phyloP scores from a whole-genome alignment of 2,113 vertebrate genomes.

The Calidris pugnax region DNA sequence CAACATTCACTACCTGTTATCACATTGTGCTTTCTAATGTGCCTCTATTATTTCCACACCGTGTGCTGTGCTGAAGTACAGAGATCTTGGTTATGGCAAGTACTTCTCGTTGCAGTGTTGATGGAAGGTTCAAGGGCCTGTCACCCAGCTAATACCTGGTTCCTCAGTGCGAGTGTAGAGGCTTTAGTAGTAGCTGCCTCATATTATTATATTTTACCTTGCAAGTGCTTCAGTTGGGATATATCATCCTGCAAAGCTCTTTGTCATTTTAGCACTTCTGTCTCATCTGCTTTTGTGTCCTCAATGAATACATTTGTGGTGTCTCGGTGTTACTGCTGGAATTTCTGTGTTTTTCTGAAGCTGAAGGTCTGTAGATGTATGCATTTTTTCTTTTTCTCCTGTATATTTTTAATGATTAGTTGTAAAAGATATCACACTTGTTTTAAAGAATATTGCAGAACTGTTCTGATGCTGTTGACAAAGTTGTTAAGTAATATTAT shows the following conservation, averaged over 20 bases:
- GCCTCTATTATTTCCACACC: neutral
- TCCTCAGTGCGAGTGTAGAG: neutral
- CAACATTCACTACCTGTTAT: neutral
- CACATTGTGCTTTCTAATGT: neutral
- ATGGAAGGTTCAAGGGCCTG: neutral
- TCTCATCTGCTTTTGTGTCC: neutral
- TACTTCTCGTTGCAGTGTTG: neutral
- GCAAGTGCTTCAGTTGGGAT: neutral
- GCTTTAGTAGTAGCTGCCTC: neutral
- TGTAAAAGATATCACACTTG: conserved; percentile 22
- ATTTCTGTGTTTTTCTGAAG: conserved; percentile 31
- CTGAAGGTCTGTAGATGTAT: conserved; percentile 6
- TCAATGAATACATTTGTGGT: neutral
- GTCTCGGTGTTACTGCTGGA: neutral
- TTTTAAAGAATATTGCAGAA: conserved; percentile 37
- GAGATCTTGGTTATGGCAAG: neutral
- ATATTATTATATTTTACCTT: neutral
- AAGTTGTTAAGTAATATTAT: conserved; percentile 10
- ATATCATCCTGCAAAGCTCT: neutral
- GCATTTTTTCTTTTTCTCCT: neutral
- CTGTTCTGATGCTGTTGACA: conserved; percentile 27
- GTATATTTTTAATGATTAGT: conserved; percentile 24
- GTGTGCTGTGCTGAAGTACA: neutral
- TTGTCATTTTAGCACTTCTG: neutral
- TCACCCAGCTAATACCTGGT: neutral